Conservation (phyloP, 2,888 invertebrate genomes). For the Tiliacea aurago region DNA sequence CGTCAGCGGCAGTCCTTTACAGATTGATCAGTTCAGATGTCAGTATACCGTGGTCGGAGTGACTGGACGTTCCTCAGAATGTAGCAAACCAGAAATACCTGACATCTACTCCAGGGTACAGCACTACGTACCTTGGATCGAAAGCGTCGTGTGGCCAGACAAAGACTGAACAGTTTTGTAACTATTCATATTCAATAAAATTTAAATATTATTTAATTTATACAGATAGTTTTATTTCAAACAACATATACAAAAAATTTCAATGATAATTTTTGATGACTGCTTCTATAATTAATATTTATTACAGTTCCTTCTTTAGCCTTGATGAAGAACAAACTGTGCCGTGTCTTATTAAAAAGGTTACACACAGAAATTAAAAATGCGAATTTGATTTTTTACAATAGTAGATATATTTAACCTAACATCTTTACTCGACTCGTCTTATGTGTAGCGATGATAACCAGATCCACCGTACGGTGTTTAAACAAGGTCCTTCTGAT, state of each 20-base stretch:
- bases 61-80: conserved; percentile 83
- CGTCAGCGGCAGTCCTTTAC: conserved; percentile 61
- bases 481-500: not conserved
- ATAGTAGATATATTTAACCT: not conserved
- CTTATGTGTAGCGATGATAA: conserved; percentile 4
- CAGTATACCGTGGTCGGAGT: conserved; percentile 88
- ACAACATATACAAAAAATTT: too few relatives aligned
- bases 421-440: not conserved
- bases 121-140: conserved; percentile 91
- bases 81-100: conserved; percentile 79
- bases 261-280: not conserved
- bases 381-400: not conserved
- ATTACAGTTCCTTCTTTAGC: not conserved
- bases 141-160: conserved; percentile 89
- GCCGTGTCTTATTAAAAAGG: not conserved
- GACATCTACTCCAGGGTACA: conserved; percentile 91
- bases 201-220: not conserved
- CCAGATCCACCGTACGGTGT: not conserved
- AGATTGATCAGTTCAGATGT: conserved; percentile 74
- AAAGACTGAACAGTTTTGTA: conserved; percentile 41
- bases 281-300: not conserved
- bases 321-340: not conserved
- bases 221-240: conserved; percentile 7
- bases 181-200: conserved; percentile 18
- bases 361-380: not conserved